phyloP scores from a whole-genome alignment of 1,140 invertebrate species.

The Agrypnia vestita region DNA sequence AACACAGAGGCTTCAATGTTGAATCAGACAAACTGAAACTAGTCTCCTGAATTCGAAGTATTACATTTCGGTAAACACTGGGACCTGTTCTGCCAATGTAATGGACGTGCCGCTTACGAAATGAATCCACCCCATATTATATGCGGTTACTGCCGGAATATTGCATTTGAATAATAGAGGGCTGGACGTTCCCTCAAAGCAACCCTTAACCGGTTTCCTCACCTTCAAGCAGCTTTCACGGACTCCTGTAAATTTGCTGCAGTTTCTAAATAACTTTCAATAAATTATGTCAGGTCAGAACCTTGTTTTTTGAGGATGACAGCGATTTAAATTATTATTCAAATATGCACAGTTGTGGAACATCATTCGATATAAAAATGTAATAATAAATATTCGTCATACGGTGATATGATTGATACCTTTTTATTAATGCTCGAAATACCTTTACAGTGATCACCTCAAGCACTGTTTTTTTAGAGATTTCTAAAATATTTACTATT shows the following conservation, averaged over 20 bases:
- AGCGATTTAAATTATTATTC: too few species aligned
- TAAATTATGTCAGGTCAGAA: background rate
- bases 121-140: conserved; percentile 24
- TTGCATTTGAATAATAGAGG: conserved; percentile 59
- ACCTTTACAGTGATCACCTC: too few species aligned
- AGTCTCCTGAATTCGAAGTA: conserved; percentile 7
- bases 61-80: conserved; percentile 1
- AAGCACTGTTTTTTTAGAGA: too few species aligned
- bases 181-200: conserved; percentile 10
- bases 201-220: conserved; percentile 12
- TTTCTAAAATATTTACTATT: too few species aligned
- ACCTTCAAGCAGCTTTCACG: background rate
- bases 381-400: too few species aligned
- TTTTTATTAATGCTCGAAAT: too few species aligned
- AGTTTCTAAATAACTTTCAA: background rate
- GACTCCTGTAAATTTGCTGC: background rate
- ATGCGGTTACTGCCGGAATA: conserved; percentile 47
- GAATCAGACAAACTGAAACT: background rate
- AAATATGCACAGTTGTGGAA: too few species aligned
- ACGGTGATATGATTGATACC: too few species aligned
- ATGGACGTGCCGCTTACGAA: conserved; percentile 7
- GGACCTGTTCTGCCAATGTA: background rate
- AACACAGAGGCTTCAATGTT: background rate
- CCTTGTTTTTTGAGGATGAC: too few species aligned
- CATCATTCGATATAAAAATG: too few species aligned